Conservation (phyloP, 2,797 vertebrate species). For the Coracias cyanogaster region DNA sequence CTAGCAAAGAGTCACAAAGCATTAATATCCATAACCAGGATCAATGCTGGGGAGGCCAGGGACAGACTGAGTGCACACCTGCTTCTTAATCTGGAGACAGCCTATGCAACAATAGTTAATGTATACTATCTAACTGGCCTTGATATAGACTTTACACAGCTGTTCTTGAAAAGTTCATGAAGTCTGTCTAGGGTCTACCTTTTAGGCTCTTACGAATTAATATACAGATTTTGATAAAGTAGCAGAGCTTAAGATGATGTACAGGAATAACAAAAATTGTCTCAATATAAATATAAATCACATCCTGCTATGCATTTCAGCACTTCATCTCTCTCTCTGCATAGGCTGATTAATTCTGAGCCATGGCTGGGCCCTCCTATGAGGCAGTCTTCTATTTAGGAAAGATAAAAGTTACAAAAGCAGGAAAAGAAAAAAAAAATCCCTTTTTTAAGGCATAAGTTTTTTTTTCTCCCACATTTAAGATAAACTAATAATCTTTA, state of each 20-base stretch:
- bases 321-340: not conserved
- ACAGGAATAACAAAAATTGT: not conserved
- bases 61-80: not conserved
- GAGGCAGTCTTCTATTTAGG: not conserved
- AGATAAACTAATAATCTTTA: not conserved
- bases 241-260: not conserved
- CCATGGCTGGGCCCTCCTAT: not conserved
- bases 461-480: not conserved
- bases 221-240: not conserved
- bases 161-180: not conserved
- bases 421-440: not conserved
- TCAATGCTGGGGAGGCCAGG: not conserved
- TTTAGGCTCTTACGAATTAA: not conserved
- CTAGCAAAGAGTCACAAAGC: not conserved
- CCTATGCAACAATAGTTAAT: not conserved
- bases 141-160: not conserved
- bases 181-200: not conserved
- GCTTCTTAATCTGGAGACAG: not conserved
- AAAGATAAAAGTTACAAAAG: not conserved
- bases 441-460: not conserved
- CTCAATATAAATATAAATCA: not conserved
- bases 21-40: not conserved
- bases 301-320: not conserved
- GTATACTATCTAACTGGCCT: not conserved
- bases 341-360: not conserved